phyloP scores from a whole-genome alignment of 2,888 invertebrate genomes.

The Leptinotarsa tumamoca region DNA sequence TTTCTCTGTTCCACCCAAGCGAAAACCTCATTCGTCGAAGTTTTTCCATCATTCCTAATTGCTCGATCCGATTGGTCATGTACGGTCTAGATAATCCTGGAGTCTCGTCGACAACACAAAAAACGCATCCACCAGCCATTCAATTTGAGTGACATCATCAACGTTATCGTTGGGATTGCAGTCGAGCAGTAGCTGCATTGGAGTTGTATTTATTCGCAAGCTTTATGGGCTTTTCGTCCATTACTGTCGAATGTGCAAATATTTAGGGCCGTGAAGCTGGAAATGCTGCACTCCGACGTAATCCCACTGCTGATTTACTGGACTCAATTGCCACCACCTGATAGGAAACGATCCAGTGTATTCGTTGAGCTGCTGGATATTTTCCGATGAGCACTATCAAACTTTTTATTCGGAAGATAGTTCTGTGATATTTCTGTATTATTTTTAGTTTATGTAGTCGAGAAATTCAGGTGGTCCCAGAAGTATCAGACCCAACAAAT shows the following conservation, averaged over 20 bases:
- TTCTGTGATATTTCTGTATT: too few relatives aligned
- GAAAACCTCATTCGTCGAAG: neutral
- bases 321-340: constrained; percentile 24
- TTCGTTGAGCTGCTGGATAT: neutral
- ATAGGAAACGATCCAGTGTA: neutral
- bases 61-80: constrained; percentile 5
- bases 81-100: constrained; percentile 1
- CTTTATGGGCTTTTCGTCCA: constrained; percentile 46
- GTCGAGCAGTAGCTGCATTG: constrained; percentile 35
- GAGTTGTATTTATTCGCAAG: constrained; percentile 43
- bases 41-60: neutral
- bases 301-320: constrained; percentile 34
- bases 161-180: constrained; percentile 48
- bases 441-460: too few relatives aligned
- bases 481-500: too few relatives aligned
- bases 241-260: constrained; percentile 49
- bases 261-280: constrained; percentile 47
- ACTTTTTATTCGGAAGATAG: too few relatives aligned
- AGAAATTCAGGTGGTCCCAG: too few relatives aligned
- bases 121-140: constrained; percentile 36
- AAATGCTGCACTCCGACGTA: constrained; percentile 30
- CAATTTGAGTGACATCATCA: constrained; percentile 49
- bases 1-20: neutral
- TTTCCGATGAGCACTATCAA: neutral
- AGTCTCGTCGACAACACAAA: constrained; percentile 12